These are phyloP conservation scores for Camptogramma bilineatum DNA, from an alignment of 2,888 invertebrate species.

Conservation along the genomic window DNA sequence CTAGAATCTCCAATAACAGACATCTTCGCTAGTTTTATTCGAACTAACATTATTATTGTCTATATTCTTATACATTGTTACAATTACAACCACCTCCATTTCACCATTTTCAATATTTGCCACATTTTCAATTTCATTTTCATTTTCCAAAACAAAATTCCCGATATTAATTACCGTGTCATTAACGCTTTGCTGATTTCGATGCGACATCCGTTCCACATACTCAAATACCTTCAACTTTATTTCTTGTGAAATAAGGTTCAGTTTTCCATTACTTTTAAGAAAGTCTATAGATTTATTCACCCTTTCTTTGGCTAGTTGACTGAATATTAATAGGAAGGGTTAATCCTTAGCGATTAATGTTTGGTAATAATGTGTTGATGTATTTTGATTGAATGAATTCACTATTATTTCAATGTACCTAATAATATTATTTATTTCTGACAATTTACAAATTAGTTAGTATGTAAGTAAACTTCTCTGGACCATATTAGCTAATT, in stretches of 20 bases:
- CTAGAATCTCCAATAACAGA: no score
- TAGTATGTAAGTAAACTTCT: no score
- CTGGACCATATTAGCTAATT: no score
- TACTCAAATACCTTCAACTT: constrained; percentile 11
- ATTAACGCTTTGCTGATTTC: constrained; percentile 73
- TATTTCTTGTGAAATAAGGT: constrained; percentile 12
- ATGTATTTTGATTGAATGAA: constrained; percentile 26
- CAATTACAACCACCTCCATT: not conserved
- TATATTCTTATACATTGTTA: not conserved
- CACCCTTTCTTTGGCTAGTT: constrained; percentile 78
- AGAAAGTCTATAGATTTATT: constrained; percentile 63
- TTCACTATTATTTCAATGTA: not conserved
- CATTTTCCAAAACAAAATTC: constrained; percentile 32
- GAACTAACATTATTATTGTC: not conserved
- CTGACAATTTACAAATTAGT: no score
- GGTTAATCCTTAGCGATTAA: constrained; percentile 75
- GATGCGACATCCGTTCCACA: constrained; percentile 65
- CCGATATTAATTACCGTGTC: constrained; percentile 78
- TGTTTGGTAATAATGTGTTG: constrained; percentile 53
- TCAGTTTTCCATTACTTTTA: constrained; percentile 5
- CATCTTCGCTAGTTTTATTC: not conserved
- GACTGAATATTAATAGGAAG: constrained; percentile 79
- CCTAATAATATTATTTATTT: not conserved
- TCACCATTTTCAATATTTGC: constrained; percentile 2
- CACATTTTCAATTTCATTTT: constrained; percentile 19